Evolutionary conservation across 2,888 invertebrate species (phyloP).

Genomic region (Rhyacophila evoluta): DNA sequence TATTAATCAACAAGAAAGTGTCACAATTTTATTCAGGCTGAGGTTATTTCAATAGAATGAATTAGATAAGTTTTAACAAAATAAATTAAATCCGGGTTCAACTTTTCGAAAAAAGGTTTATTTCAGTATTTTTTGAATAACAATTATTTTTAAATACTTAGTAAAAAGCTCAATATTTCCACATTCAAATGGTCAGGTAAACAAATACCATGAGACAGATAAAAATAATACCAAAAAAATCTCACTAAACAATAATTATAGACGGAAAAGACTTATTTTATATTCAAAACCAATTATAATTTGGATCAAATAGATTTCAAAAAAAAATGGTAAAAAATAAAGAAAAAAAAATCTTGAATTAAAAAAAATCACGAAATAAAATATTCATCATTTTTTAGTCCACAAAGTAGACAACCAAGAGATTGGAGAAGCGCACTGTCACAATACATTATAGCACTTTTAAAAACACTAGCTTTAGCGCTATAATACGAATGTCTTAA

Average conservation of each 20-base stretch:
- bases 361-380: conserved; percentile 15
- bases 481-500: neutral
- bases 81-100: neutral
- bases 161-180: conserved; percentile 25
- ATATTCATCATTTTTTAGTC: too few species aligned
- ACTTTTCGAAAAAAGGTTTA: conserved; percentile 27
- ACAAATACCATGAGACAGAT: conserved; percentile 25
- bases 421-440: neutral
- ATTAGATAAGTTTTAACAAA: too few species aligned
- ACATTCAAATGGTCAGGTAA: conserved; percentile 20
- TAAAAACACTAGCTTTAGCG: neutral
- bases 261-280: neutral
- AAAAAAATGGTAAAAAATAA: conserved; percentile 37
- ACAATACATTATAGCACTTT: neutral
- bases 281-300: neutral
- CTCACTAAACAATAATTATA: neutral
- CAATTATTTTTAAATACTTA: conserved; percentile 7
- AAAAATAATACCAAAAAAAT: conserved; percentile 27
- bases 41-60: too few species aligned
- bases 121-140: conserved; percentile 29
- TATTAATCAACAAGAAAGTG: too few species aligned
- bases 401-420: neutral
- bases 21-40: too few species aligned
- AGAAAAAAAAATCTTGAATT: conserved; percentile 26
- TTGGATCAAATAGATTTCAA: too few species aligned